A percentile compares a stretch with the other conserved stretches of the same genome.
Conservation (phyloP, 2,797 vertebrate species). For the Dendrocincla fuliginosa region DNA sequence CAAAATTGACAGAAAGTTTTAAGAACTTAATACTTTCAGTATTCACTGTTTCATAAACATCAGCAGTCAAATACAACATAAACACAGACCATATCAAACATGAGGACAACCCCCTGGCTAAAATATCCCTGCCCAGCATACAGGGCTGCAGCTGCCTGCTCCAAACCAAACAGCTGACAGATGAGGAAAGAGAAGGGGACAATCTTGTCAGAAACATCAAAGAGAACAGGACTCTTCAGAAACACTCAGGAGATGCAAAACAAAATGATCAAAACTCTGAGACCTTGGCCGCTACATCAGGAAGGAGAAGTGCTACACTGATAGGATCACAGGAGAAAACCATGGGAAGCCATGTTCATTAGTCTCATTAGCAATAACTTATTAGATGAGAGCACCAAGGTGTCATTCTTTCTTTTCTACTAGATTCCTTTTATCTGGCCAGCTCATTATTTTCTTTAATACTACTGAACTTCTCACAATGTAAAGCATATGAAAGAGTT, state of each 20-base stretch:
- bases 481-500: neutral
- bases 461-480: neutral
- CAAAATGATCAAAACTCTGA: neutral
- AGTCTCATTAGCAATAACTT: neutral
- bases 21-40: neutral
- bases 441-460: neutral
- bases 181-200: neutral
- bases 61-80: neutral
- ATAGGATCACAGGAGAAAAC: neutral
- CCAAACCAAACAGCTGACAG: neutral
- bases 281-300: neutral
- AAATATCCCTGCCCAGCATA: neutral
- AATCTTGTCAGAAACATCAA: neutral
- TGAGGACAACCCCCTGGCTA: neutral
- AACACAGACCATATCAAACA: neutral
- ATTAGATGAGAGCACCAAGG: neutral
- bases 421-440: neutral
- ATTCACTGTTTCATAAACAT: neutral
- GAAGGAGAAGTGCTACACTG: neutral
- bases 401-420: neutral
- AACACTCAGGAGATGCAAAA: neutral
- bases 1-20: neutral
- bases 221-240: neutral
- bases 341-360: neutral
- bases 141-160: neutral